Evolutionary conservation across 2,797 vertebrate genomes (phyloP).

Genomic region (Moxostoma hubbsi): DNA sequence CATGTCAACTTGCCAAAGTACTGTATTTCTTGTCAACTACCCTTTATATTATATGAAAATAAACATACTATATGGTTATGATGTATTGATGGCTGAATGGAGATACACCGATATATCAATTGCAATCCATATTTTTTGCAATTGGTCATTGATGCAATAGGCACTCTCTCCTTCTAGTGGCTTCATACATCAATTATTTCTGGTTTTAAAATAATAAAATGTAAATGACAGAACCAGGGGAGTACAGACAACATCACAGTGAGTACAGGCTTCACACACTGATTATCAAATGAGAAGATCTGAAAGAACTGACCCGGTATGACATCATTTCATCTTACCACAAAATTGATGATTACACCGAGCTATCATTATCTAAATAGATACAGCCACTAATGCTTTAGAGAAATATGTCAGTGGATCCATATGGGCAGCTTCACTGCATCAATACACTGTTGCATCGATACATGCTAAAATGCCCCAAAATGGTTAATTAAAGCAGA

Average conservation of each 20-base stretch:
- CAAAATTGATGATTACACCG: constrained; percentile 54
- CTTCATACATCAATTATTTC: background rate
- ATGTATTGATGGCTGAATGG: background rate
- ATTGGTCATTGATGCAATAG: constrained; percentile 7
- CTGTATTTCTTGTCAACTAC: background rate
- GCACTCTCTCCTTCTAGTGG: constrained; percentile 1
- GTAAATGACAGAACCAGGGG: constrained; percentile 30
- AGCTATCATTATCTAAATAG: constrained; percentile 48
- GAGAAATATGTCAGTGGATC: constrained; percentile 50
- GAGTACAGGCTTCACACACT: constrained; percentile 12
- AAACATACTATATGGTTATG: background rate
- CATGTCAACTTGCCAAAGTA: background rate
- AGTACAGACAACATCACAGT: background rate
- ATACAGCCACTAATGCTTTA: constrained; percentile 37
- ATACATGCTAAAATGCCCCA: constrained; percentile 48
- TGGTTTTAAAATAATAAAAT: constrained; percentile 16
- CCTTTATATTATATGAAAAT: background rate
- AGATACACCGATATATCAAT: constrained; percentile 1
- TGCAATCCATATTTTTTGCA: constrained; percentile 29
- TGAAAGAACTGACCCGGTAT: constrained; percentile 46
- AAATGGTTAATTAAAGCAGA: constrained; percentile 58
- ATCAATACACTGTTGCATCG: constrained; percentile 50
- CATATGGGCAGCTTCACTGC: constrained; percentile 38
- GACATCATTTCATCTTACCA: constrained; percentile 51
- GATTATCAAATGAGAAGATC: constrained; percentile 12